phyloP scores from a whole-genome alignment of 2,888 invertebrate species.

The Oxycera nigricornis region DNA sequence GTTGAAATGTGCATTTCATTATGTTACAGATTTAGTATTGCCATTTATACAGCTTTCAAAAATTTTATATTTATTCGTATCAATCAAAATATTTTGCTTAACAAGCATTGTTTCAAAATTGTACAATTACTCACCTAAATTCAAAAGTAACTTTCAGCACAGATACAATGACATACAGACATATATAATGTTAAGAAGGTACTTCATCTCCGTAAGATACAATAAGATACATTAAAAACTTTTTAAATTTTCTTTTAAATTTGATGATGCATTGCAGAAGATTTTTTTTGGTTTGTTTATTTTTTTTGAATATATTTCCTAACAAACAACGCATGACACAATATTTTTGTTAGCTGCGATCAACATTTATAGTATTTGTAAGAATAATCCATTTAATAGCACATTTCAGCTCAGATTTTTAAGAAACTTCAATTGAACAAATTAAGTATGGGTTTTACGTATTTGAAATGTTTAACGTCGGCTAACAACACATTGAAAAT shows the following conservation, averaged over 20 bases:
- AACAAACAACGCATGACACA: constrained; percentile 4
- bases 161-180: not conserved
- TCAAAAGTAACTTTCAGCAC: not conserved
- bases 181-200: not conserved
- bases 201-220: constrained; percentile 3
- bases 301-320: not conserved
- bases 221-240: not conserved
- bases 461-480: constrained; percentile 11
- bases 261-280: constrained; percentile 16
- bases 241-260: not conserved
- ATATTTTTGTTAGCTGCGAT: not conserved
- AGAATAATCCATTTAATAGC: constrained; percentile 21
- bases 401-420: not conserved
- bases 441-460: constrained; percentile 42
- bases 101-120: constrained; percentile 20
- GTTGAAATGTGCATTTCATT: constrained; percentile 14
- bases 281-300: not conserved
- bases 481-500: constrained; percentile 52
- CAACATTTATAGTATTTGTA: not conserved
- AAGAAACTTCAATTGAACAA: constrained; percentile 1
- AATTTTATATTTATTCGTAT: not conserved
- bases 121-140: constrained; percentile 42
- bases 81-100: not conserved
- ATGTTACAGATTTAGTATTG: constrained; percentile 9
- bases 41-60: constrained; percentile 27